A percentile compares a stretch with the other conserved stretches of the same genome.
These are phyloP conservation scores for Acrocyrtus sp. DNA, from an alignment of 2,888 invertebrate species.

Conservation along the genomic window DNA sequence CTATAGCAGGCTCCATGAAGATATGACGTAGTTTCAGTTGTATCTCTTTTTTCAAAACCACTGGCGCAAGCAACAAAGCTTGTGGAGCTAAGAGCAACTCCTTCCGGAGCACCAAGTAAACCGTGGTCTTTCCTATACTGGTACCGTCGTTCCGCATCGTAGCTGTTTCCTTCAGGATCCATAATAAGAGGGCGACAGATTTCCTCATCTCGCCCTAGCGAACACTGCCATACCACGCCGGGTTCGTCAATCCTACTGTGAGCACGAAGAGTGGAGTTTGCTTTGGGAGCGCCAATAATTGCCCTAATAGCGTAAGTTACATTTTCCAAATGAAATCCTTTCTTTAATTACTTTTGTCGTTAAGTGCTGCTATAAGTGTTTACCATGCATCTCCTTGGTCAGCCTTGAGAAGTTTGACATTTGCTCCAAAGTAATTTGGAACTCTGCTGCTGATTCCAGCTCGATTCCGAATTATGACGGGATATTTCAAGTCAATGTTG, in stretches of 20 bases:
- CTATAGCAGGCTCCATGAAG: constrained; percentile 61
- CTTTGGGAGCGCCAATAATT: constrained; percentile 42
- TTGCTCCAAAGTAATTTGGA: constrained; percentile 33
- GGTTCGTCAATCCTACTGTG: constrained; percentile 35
- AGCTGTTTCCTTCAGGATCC: constrained; percentile 19
- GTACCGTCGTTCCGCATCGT: background rate
- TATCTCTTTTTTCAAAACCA: constrained; percentile 53
- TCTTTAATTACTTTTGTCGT: background rate
- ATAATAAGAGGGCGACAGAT: constrained; percentile 68
- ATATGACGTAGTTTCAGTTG: constrained; percentile 12
- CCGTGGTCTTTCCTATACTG: constrained; percentile 66
- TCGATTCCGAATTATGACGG: constrained; percentile 9
- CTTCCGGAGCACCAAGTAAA: constrained; percentile 68
- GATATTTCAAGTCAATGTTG: constrained; percentile 15
- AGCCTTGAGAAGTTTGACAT: constrained; percentile 21
- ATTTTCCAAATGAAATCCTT: background rate
- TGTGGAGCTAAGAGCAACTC: constrained; percentile 18
- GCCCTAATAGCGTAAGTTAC: constrained; percentile 9
- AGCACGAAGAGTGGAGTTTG: constrained; percentile 20
- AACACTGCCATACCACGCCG: constrained; percentile 37
- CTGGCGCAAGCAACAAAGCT: constrained; percentile 57
- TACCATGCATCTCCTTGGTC: constrained; percentile 7
- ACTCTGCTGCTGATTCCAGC: no score
- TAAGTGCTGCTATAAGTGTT: no score
- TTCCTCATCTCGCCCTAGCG: constrained; percentile 65